Evolutionary conservation across 1,140 invertebrate genomes (phyloP).

Genomic region (Melitaea cinxia): DNA sequence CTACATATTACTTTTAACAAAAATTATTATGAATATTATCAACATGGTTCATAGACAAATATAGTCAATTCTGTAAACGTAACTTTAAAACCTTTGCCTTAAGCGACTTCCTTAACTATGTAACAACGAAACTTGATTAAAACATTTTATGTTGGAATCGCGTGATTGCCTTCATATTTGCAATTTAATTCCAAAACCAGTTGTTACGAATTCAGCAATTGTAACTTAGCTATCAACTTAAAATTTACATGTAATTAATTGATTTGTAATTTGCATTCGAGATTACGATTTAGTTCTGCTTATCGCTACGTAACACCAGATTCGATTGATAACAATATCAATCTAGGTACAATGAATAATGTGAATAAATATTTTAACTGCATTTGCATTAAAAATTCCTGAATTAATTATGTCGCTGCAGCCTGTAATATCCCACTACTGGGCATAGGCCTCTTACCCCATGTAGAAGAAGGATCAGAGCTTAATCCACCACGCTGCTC

Average conservation of each 20-base stretch:
- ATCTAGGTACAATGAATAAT: conserved; percentile 6
- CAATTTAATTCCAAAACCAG: conserved; percentile 53
- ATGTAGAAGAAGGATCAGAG: no score
- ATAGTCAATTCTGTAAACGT: not conserved
- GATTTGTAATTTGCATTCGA: conserved; percentile 28
- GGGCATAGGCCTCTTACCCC: no score
- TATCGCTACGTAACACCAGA: conserved; percentile 28
- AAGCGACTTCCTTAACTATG: not conserved
- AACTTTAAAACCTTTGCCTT: not conserved
- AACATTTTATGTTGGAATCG: conserved; percentile 30
- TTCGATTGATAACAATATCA: conserved; percentile 25
- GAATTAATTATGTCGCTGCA: conserved; percentile 7
- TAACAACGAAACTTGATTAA: conserved; percentile 14
- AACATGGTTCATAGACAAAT: not conserved
- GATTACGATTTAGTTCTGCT: conserved; percentile 23
- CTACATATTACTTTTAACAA: not conserved
- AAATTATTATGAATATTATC: not conserved
- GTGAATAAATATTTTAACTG: not conserved
- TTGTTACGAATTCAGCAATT: conserved; percentile 24
- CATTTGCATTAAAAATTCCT: conserved; percentile 3
- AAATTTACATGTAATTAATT: conserved; percentile 35
- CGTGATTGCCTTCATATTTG: conserved; percentile 51
- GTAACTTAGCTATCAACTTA: conserved; percentile 25
- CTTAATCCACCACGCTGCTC: no score
- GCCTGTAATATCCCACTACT: no score